Conservation (phyloP, 64 coral and sea anemone species). For the Montipora foliosa region DNA sequence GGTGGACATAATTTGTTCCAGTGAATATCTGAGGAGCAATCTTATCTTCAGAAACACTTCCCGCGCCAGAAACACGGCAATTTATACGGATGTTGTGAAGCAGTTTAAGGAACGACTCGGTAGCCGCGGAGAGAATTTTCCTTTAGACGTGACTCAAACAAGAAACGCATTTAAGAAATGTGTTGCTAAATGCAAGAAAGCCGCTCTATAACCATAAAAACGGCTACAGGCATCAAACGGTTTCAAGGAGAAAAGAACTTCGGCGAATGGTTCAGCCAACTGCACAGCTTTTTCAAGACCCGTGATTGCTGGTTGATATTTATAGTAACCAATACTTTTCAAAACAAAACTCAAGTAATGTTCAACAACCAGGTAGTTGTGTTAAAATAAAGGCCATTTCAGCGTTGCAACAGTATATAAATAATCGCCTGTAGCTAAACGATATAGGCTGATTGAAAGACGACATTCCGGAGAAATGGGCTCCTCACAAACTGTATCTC, state of each 20-base stretch:
- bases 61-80: slow-evolving; percentile 57
- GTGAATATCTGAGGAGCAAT: slow-evolving; percentile 49
- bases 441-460: no score
- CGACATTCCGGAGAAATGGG: no score
- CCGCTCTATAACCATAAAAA: neutral
- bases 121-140: slow-evolving; percentile 42
- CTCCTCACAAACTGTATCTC: no score
- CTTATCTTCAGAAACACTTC: slow-evolving; percentile 58
- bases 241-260: neutral
- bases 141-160: slow-evolving; percentile 1
- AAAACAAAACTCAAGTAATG: neutral
- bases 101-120: slow-evolving; percentile 59
- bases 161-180: neutral
- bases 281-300: neutral
- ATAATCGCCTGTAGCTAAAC: no score
- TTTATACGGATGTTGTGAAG: slow-evolving; percentile 59
- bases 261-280: neutral
- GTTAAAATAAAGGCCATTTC: no score
- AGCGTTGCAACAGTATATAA: no score
- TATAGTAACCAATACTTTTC: neutral
- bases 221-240: neutral
- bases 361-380: no score
- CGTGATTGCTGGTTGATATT: neutral
- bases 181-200: neutral
- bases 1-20: slow-evolving; percentile 66